phyloP scores from a whole-genome alignment of 2,888 invertebrate species.

The Pristionchus maxplancki region DNA sequence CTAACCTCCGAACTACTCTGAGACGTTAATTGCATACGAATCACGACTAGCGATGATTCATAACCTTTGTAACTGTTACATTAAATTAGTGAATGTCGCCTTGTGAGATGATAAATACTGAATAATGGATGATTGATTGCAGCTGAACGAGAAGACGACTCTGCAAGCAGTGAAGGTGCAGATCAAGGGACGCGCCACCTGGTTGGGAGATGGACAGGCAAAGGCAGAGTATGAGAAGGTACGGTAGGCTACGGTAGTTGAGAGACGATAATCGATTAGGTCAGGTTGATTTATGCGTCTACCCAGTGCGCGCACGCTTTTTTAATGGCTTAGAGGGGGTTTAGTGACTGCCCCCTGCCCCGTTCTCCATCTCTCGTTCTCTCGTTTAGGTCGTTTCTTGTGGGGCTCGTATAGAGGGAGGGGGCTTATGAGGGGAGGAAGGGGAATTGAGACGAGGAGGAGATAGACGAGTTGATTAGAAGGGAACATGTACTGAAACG shows the following conservation, averaged over 20 bases:
- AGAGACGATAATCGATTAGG: neutral
- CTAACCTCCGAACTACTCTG: neutral
- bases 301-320: neutral
- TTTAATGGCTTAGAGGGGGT: neutral
- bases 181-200: constrained; percentile 67
- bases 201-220: constrained; percentile 64
- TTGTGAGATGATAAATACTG: too few species aligned
- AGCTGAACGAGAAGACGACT: constrained; percentile 48
- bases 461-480: constrained; percentile 7
- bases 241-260: neutral
- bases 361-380: neutral
- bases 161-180: constrained; percentile 54
- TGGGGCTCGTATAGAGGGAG: constrained; percentile 12
- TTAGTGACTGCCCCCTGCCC: neutral
- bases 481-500: neutral
- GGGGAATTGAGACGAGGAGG: constrained; percentile 8
- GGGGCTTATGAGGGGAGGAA: neutral
- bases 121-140: neutral
- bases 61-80: too few species aligned
- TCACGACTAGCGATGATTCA: too few species aligned
- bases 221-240: constrained; percentile 68
- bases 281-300: neutral
- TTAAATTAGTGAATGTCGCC: too few species aligned
- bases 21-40: too few species aligned
- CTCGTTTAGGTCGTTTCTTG: neutral